These are phyloP conservation scores for Polypedilum pembai DNA, from an alignment of 1,140 invertebrate species.

Conservation along the genomic window DNA sequence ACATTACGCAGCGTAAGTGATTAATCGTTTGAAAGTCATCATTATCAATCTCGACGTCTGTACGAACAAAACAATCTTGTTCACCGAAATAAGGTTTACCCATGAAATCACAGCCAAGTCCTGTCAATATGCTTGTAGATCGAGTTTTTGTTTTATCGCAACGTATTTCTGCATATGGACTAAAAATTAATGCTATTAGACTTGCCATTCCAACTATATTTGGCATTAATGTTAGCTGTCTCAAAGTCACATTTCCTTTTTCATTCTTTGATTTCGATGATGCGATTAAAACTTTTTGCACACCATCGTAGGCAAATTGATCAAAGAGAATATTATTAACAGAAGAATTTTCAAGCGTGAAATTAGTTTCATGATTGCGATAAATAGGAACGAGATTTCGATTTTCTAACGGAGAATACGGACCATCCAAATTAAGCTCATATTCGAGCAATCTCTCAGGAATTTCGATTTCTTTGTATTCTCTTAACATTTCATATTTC, in stretches of 20 bases:
- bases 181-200: slow-evolving; percentile 70
- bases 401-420: neutral
- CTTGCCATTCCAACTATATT: slow-evolving; percentile 70
- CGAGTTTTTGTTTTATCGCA: slow-evolving; percentile 49
- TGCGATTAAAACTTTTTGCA: slow-evolving; percentile 60
- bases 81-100: slow-evolving; percentile 59
- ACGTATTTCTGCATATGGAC: slow-evolving; percentile 65
- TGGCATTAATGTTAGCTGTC: slow-evolving; percentile 82
- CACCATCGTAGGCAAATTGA: slow-evolving; percentile 44
- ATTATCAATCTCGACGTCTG: slow-evolving; percentile 61
- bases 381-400: neutral
- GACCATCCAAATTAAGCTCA: neutral
- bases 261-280: slow-evolving; percentile 49
- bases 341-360: slow-evolving; percentile 62
- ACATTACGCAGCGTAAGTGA: neutral
- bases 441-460: neutral
- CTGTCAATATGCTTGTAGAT: slow-evolving; percentile 72
- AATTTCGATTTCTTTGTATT: neutral
- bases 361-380: slow-evolving; percentile 31
- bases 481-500: neutral
- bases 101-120: slow-evolving; percentile 58
- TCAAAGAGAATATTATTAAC: slow-evolving; percentile 83
- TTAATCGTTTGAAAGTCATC: slow-evolving; percentile 49
- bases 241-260: slow-evolving; percentile 49
- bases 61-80: slow-evolving; percentile 72